phyloP scores from a whole-genome alignment of 2,888 invertebrate species.

The Synanthedon andrenaeformis region DNA sequence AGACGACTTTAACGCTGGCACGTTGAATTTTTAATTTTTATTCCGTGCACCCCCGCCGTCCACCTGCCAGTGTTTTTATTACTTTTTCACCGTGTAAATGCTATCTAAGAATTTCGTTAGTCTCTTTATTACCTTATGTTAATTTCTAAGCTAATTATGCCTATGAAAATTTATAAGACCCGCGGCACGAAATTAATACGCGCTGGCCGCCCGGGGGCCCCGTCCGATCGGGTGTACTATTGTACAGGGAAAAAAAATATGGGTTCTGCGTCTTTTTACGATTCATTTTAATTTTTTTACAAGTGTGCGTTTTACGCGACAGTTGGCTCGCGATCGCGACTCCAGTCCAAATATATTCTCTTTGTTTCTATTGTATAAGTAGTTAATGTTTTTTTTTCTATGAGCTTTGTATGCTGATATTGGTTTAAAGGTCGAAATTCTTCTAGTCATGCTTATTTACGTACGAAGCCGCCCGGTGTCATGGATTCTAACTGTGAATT shows the following conservation, averaged over 20 bases:
- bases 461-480: conserved; percentile 6
- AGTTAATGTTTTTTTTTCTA: conserved; percentile 19
- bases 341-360: conserved; percentile 53
- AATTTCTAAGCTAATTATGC: conserved; percentile 68
- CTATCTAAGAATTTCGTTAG: conserved; percentile 65
- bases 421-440: conserved; percentile 43
- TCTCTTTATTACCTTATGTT: conserved; percentile 65
- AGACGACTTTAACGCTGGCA: conserved; percentile 24
- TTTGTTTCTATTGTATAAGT: conserved; percentile 44
- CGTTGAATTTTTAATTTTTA: conserved; percentile 17
- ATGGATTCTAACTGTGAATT: neutral
- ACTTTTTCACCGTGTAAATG: conserved; percentile 46
- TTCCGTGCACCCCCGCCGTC: conserved; percentile 15
- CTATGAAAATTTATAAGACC: conserved; percentile 66
- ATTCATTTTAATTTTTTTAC: conserved; percentile 45
- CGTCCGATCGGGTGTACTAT: conserved; percentile 39
- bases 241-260: conserved; percentile 33
- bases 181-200: conserved; percentile 58
- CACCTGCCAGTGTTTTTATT: conserved; percentile 57
- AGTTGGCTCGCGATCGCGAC: conserved; percentile 46
- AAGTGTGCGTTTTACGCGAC: conserved; percentile 42
- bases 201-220: conserved; percentile 34
- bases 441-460: conserved; percentile 14
- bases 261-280: conserved; percentile 47
- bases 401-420: conserved; percentile 42